Conservation (phyloP, 2,113 vertebrate genomes). For the Seriola quinqueradiata region DNA sequence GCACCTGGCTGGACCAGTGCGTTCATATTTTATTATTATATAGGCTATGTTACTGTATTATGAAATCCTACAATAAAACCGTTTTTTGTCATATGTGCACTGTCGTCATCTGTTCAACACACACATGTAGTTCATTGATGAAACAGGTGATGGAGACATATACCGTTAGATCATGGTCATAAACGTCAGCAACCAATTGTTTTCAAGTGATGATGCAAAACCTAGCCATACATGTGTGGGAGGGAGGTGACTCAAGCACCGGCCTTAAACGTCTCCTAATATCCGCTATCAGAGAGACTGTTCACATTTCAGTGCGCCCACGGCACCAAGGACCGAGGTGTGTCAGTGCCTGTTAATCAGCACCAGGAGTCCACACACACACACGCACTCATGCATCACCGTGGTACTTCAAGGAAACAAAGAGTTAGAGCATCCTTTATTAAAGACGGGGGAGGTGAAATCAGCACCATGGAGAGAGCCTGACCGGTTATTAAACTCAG, state of each 20-base stretch:
- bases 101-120: not conserved
- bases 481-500: not conserved
- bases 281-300: not conserved
- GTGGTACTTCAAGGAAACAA: slow-evolving; percentile 17
- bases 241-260: slow-evolving; percentile 46
- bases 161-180: not conserved
- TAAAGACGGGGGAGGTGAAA: slow-evolving; percentile 6
- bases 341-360: slow-evolving; percentile 20
- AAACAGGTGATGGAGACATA: not conserved
- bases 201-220: slow-evolving; percentile 29
- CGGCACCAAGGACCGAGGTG: slow-evolving; percentile 15
- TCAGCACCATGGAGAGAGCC: slow-evolving; percentile 80
- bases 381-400: slow-evolving; percentile 9
- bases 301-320: slow-evolving; percentile 19
- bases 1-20: slow-evolving; percentile 81
- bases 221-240: slow-evolving; percentile 13
- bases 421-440: not conserved
- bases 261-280: slow-evolving; percentile 4
- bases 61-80: slow-evolving; percentile 37
- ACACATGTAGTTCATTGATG: not conserved
- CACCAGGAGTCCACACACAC: not conserved
- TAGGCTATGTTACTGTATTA: not conserved
- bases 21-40: slow-evolving; percentile 45
- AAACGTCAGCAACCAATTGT: slow-evolving; percentile 4
- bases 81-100: not conserved